These are phyloP conservation scores for Drosophila suzukii DNA, from an alignment of 1,140 invertebrate genomes.

Conservation along the genomic window DNA sequence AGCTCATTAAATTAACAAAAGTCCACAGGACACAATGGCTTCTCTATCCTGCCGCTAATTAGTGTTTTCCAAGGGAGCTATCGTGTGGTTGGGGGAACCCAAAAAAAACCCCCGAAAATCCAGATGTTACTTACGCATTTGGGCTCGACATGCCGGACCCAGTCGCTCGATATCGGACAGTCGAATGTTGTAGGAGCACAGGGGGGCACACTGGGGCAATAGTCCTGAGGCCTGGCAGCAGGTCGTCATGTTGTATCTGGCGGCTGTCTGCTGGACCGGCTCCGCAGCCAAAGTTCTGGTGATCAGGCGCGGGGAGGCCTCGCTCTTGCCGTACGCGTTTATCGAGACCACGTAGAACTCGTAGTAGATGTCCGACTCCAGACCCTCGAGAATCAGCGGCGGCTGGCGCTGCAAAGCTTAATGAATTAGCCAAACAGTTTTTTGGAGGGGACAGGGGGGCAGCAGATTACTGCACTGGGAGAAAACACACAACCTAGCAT, in stretches of 20 bases:
- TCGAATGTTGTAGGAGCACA: constrained; percentile 93
- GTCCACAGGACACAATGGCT: constrained; percentile 43
- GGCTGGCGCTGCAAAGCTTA: constrained; percentile 86
- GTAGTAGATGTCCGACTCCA: constrained; percentile 90
- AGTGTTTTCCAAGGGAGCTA: constrained; percentile 41
- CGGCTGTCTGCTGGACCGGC: constrained; percentile 24
- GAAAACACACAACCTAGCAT: not conserved
- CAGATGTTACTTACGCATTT: constrained; percentile 82
- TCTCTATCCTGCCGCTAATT: constrained; percentile 60
- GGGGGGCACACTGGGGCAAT: constrained; percentile 89
- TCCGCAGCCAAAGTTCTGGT: constrained; percentile 88
- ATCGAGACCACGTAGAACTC: constrained; percentile 93
- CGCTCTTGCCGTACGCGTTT: constrained; percentile 91
- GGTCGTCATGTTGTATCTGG: constrained; percentile 90
- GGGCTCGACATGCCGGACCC: constrained; percentile 84
- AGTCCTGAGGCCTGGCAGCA: constrained; percentile 90
- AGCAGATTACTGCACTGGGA: constrained; percentile 7
- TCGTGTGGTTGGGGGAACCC: not conserved
- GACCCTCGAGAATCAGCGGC: constrained; percentile 90
- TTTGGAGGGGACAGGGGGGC: not conserved
- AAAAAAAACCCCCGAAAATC: constrained; percentile 3
- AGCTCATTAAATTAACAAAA: constrained; percentile 57
- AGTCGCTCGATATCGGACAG: constrained; percentile 90
- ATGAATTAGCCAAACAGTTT: constrained; percentile 64
- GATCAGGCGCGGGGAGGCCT: constrained; percentile 89